Conservation (phyloP, 2,888 invertebrate species). For the Polyommatus iphigenia region DNA sequence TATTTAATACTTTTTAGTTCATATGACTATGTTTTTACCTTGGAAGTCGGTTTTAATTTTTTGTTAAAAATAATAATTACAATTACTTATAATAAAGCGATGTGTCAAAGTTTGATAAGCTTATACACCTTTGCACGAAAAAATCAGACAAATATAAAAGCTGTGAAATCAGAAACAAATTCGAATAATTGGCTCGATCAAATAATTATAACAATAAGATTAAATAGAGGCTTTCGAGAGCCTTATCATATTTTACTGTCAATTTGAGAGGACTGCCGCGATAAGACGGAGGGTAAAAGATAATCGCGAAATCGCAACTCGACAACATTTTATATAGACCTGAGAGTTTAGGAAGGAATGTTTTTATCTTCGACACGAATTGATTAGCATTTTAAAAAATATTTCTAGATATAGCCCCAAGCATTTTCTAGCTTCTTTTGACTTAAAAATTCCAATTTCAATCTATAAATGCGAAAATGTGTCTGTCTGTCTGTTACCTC, state of each 20-base stretch:
- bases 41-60: no score
- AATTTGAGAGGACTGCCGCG: slow-evolving; percentile 39
- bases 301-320: background rate
- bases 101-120: background rate
- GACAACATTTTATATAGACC: background rate
- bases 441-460: no score
- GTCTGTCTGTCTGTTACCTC: no score
- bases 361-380: background rate
- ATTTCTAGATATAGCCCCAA: no score
- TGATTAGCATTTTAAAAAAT: background rate
- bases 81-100: no score
- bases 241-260: slow-evolving; percentile 41
- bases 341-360: background rate
- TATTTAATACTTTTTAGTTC: no score
- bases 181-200: slow-evolving; percentile 34
- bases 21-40: no score
- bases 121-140: background rate
- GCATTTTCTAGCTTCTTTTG: no score
- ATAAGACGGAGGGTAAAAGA: slow-evolving; percentile 34
- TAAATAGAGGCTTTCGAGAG: slow-evolving; percentile 34
- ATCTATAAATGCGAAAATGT: no score
- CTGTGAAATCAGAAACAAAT: background rate
- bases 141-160: background rate
- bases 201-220: slow-evolving; percentile 21
- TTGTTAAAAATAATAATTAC: no score